Evolutionary conservation across 2,797 vertebrate species (phyloP).

Genomic region (Hafferia zeledoni): DNA sequence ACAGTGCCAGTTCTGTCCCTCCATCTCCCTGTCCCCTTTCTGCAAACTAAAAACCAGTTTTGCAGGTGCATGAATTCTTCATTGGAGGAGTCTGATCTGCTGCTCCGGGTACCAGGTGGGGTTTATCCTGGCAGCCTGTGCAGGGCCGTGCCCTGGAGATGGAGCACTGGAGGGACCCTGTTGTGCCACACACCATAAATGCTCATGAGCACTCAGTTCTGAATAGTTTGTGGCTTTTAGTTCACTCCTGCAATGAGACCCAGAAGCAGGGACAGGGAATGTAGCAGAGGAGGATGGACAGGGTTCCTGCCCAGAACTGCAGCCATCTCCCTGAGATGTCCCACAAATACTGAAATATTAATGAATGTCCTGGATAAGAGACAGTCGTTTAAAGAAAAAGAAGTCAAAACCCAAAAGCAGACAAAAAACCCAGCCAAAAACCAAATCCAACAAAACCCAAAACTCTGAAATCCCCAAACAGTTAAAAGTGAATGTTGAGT

Average conservation of each 20-base stretch:
- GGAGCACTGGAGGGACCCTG: accelerated
- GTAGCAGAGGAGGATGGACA: neutral
- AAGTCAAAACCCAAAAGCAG: neutral
- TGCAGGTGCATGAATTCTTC: neutral
- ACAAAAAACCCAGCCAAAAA: neutral
- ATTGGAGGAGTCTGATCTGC: neutral
- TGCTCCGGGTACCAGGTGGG: accelerated
- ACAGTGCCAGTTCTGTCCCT: accelerated
- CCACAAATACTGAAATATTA: neutral
- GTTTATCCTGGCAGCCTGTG: neutral
- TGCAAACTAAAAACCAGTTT: neutral
- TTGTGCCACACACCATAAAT: accelerated
- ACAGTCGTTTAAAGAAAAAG: neutral
- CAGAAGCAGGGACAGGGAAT: accelerated
- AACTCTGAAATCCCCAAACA: neutral
- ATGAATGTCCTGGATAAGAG: neutral
- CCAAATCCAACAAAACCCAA: neutral
- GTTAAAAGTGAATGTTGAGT: neutral
- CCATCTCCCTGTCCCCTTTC: neutral
- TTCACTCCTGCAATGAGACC: neutral
- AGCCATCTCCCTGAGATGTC: neutral
- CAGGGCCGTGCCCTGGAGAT: accelerated
- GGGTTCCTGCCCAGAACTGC: neutral
- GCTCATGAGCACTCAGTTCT: accelerated
- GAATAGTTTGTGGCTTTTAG: neutral